phyloP scores from a whole-genome alignment of 2,113 vertebrate genomes.

The Procavia capensis region DNA sequence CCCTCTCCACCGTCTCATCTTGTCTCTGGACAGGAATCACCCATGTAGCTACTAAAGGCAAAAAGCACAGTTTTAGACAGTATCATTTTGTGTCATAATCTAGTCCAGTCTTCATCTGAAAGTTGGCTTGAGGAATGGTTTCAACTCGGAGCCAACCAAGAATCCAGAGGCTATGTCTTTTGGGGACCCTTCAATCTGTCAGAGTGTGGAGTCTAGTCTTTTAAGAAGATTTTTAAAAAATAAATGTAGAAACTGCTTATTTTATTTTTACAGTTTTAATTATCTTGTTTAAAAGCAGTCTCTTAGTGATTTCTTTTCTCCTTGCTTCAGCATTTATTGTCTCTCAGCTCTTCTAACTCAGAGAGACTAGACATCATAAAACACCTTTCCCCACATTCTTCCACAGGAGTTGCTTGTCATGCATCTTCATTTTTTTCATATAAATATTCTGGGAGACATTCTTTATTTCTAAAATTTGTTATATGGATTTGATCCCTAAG shows the following conservation, averaged over 20 bases:
- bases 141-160: too few relatives aligned
- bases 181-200: too few relatives aligned
- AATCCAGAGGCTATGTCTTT: too few relatives aligned
- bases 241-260: background rate
- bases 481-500: background rate
- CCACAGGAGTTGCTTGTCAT: background rate
- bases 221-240: too few relatives aligned
- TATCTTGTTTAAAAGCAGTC: background rate
- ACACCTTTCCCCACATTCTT: background rate
- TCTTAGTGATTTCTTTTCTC: background rate
- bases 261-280: background rate
- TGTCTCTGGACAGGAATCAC: too few relatives aligned
- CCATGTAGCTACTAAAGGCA: too few relatives aligned
- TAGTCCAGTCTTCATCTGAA: too few relatives aligned
- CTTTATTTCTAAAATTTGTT: background rate
- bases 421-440: background rate
- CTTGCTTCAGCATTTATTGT: background rate
- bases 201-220: too few relatives aligned
- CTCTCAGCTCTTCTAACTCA: background rate
- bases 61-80: too few relatives aligned
- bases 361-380: background rate
- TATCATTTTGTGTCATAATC: too few relatives aligned
- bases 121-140: too few relatives aligned
- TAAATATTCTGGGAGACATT: background rate
- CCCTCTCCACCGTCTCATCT: too few relatives aligned